Evolutionary conservation across 1,140 invertebrate genomes (phyloP).

Genomic region (Laupala kohalensis): DNA sequence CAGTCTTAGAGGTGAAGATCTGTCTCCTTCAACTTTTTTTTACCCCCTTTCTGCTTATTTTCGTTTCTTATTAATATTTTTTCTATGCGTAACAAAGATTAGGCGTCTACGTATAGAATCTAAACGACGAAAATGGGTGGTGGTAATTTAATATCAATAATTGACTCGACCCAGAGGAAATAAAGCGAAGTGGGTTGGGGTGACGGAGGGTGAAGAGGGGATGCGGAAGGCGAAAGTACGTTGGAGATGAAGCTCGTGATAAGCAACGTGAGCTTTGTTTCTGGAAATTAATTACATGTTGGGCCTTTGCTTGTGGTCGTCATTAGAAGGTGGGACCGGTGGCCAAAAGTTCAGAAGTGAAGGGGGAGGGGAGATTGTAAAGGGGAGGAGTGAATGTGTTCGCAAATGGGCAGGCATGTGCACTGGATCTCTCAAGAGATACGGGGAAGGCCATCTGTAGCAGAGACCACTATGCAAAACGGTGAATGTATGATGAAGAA

Average conservation of each 20-base stretch:
- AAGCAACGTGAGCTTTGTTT: background rate
- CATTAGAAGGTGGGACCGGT: background rate
- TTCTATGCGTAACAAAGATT: background rate
- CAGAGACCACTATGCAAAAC: too few relatives aligned
- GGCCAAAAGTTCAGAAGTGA: too few relatives aligned
- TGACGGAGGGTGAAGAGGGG: background rate
- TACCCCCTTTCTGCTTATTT: too few relatives aligned
- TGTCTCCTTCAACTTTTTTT: too few relatives aligned
- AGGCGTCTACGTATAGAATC: background rate
- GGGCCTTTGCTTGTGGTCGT: background rate
- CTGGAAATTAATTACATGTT: background rate
- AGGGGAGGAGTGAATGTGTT: background rate
- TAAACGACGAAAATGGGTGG: background rate
- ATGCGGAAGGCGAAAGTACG: background rate
- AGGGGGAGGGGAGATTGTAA: background rate
- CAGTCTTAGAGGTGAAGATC: background rate
- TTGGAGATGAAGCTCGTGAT: background rate
- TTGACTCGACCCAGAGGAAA: too few relatives aligned
- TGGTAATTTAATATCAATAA: background rate
- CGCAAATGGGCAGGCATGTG: background rate
- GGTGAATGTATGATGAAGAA: too few relatives aligned
- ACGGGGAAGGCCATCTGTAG: too few relatives aligned
- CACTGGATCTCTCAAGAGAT: background rate
- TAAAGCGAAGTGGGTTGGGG: too few relatives aligned
- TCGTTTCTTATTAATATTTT: background rate